Evolutionary conservation across 1,140 invertebrate species (phyloP), one percentile per base, ranked within the genome.

Genomic region (Drosophila melanogaster): DNA sequence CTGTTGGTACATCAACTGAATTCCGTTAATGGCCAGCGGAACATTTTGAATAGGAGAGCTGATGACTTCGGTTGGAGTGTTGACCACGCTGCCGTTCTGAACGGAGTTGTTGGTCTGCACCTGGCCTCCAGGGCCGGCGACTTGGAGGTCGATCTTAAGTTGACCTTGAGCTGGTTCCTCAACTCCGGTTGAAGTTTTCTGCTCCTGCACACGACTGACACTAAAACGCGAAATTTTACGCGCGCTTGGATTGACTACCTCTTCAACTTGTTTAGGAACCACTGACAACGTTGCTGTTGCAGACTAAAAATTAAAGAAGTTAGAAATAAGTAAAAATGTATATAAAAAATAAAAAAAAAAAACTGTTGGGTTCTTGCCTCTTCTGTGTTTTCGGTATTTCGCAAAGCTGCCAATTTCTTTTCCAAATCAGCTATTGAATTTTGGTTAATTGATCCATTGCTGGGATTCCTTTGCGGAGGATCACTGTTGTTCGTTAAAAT

Each of bases 191-290:
- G 78, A 55, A 35, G 65, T 51, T 47, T 87, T 90, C 43, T 86
- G 90, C 44, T 92, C 91, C 54, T 86, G 78, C 15, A 92, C 91
- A 10, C 90, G 77, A 72, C 91, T 92, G 4, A 92, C 91, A 40
- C 91, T 90, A n/a, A 92, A 92, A 3, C 91, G 78, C 0, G 91
- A 92, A 19, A 92, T 75, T 66, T 92, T 92, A 1, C 91, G 81
- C 1, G 87, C 74, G 44, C 77, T 90, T 2, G 76, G 55, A 38
- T 35, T 58, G 1, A 33, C 19, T 10, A 58, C 17, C n/a, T 90
- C 86, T 33, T 90, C 85, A 11, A 65, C 30, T n/a, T 56, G 67
- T 17, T 86, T 90, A 14, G 66, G 19, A 24, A 44, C 53, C 19
- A 43, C 55, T 7, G 51, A 26, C 44, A 81, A 47, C 24, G 66